phyloP scores from a whole-genome alignment of 23 tunicate genomes.

The Oikopleura vanhoeffeni region DNA sequence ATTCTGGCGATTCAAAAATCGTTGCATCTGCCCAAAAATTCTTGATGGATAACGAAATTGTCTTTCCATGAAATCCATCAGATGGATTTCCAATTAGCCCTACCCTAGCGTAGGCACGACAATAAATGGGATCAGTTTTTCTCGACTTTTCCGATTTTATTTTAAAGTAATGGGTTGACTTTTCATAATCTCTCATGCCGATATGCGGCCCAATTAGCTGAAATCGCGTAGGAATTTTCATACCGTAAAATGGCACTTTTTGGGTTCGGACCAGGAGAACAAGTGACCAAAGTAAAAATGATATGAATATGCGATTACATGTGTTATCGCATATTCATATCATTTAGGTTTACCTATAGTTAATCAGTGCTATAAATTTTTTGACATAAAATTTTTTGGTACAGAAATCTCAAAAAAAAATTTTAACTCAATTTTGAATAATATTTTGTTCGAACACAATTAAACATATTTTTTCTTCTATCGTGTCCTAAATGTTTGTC shows the following conservation, averaged over 20 bases:
- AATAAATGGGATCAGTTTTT: constrained; percentile 18
- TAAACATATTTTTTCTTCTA: too few relatives aligned
- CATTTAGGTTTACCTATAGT: too few relatives aligned
- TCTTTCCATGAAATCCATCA: constrained; percentile 87
- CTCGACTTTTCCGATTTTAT: too few relatives aligned
- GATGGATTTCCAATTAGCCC: constrained; percentile 86
- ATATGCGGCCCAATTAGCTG: constrained; percentile 62
- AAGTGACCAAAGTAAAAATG: background rate
- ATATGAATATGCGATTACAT: background rate
- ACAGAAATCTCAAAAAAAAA: too few relatives aligned
- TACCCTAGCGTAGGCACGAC: constrained; percentile 59
- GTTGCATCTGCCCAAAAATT: constrained; percentile 82
- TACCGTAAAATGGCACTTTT: constrained; percentile 35
- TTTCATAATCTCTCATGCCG: constrained; percentile 29
- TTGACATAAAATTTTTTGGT: too few relatives aligned
- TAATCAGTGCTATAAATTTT: too few relatives aligned
- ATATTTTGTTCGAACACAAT: too few relatives aligned
- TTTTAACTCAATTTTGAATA: too few relatives aligned
- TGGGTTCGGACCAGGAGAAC: too few relatives aligned
- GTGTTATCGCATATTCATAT: background rate
- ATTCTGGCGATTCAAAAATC: constrained; percentile 42
- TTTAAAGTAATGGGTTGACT: constrained; percentile 43
- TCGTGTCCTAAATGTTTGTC: too few relatives aligned
- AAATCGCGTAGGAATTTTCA: constrained; percentile 70
- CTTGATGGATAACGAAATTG: constrained; percentile 58